A percentile compares a stretch with the other conserved stretches of the same genome.
Conservation (phyloP, 2,888 invertebrate genomes). For the Napeogenes sylphis region DNA sequence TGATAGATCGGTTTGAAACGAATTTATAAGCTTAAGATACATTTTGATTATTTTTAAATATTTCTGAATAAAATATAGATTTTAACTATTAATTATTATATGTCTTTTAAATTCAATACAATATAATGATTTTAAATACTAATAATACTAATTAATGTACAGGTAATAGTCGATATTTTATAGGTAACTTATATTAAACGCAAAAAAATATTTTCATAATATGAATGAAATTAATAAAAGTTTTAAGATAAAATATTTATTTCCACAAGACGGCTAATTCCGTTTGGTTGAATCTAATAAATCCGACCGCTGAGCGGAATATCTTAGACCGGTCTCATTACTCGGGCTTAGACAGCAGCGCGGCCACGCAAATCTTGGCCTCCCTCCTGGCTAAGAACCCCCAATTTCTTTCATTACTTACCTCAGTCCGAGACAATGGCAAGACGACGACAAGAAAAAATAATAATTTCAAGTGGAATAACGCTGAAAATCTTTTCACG, state of each 20-base stretch:
- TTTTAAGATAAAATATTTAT: conserved; percentile 15
- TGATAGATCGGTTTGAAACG: conserved; percentile 19
- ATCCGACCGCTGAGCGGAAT: conserved; percentile 63
- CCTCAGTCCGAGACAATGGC: conserved; percentile 76
- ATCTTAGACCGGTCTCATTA: conserved; percentile 74
- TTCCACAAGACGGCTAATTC: conserved; percentile 56
- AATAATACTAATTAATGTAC: too few relatives aligned
- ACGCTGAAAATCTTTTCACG: conserved; percentile 78
- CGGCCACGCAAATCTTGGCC: conserved; percentile 73
- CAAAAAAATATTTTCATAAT: not conserved
- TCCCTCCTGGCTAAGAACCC: conserved; percentile 66
- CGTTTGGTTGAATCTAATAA: conserved; percentile 69
- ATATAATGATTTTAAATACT: too few relatives aligned
- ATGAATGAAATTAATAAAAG: conserved; percentile 1
- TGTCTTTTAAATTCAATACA: too few relatives aligned
- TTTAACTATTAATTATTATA: too few relatives aligned
- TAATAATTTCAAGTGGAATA: conserved; percentile 79
- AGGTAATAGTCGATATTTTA: too few relatives aligned
- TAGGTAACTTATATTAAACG: conserved; percentile 4
- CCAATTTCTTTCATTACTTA: conserved; percentile 78
- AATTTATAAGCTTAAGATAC: conserved; percentile 6
- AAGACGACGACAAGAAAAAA: conserved; percentile 75
- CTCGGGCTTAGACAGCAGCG: conserved; percentile 69
- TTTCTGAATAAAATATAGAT: too few relatives aligned
- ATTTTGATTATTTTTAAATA: too few relatives aligned